These are phyloP conservation scores for Cheilosia vulpina DNA, from an alignment of 2,888 invertebrate species.

Conservation along the genomic window DNA sequence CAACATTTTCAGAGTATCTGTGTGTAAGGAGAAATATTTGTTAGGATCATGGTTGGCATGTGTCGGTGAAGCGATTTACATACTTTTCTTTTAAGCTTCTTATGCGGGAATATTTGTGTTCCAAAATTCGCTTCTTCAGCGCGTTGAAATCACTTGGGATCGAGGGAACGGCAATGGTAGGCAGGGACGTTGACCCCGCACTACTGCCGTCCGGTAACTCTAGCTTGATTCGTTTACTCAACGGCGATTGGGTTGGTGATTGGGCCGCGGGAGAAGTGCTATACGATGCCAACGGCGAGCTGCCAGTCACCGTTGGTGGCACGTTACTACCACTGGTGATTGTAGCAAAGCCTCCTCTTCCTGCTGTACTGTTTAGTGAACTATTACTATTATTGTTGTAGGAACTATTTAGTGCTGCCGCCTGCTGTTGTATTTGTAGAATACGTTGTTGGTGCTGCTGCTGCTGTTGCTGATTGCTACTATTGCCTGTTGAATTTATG, in stretches of 20 bases:
- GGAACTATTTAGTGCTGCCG: constrained; percentile 73
- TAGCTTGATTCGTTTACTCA: constrained; percentile 74
- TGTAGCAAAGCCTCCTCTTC: constrained; percentile 14
- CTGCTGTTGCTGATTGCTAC: constrained; percentile 50
- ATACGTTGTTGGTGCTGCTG: constrained; percentile 75
- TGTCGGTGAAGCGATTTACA: constrained; percentile 23
- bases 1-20: constrained; percentile 90
- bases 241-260: constrained; percentile 65
- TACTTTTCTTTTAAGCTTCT: constrained; percentile 88
- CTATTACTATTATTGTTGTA: constrained; percentile 70
- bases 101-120: constrained; percentile 88
- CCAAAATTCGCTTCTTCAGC: constrained; percentile 88
- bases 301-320: constrained; percentile 42
- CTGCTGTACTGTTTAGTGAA: constrained; percentile 42
- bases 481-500: constrained; percentile 48
- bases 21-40: constrained; percentile 2
- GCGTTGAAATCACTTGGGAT: constrained; percentile 83
- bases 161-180: constrained; percentile 67
- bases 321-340: constrained; percentile 41
- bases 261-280: constrained; percentile 46
- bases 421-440: constrained; percentile 67
- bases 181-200: constrained; percentile 68
- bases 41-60: background rate
- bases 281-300: constrained; percentile 53
- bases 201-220: constrained; percentile 70